These are phyloP conservation scores for Trissoscelio sp. DNA, from an alignment of 2,888 invertebrate genomes.

Conservation along the genomic window DNA sequence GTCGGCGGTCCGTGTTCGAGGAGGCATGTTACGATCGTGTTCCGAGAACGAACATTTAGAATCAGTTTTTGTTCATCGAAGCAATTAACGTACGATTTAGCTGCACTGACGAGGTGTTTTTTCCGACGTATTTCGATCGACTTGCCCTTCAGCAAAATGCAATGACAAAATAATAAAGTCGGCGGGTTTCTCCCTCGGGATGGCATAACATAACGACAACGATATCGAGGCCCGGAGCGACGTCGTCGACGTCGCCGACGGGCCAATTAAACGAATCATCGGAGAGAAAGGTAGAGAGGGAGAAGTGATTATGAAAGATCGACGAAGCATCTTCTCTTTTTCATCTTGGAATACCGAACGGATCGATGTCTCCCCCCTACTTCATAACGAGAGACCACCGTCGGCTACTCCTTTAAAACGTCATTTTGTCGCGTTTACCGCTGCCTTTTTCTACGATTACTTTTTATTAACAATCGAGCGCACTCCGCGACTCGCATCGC, in stretches of 20 bases:
- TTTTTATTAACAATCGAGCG: slow-evolving; percentile 72
- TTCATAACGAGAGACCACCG: slow-evolving; percentile 72
- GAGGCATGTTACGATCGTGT: too few relatives aligned
- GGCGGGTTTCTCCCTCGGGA: slow-evolving; percentile 58
- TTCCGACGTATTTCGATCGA: slow-evolving; percentile 45
- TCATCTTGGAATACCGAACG: slow-evolving; percentile 69
- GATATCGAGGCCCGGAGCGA: slow-evolving; percentile 15
- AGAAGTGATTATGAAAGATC: slow-evolving; percentile 64
- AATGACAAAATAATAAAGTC: slow-evolving; percentile 68
- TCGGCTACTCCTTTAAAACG: slow-evolving; percentile 76
- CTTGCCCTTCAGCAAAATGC: slow-evolving; percentile 59
- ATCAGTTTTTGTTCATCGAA: too few relatives aligned
- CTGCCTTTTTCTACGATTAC: slow-evolving; percentile 77
- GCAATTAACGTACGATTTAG: slow-evolving; percentile 64
- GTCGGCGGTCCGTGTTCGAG: too few relatives aligned
- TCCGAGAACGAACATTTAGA: too few relatives aligned
- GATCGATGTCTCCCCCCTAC: slow-evolving; percentile 70
- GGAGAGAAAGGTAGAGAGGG: slow-evolving; percentile 36
- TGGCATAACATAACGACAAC: slow-evolving; percentile 18
- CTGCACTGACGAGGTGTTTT: slow-evolving; percentile 59
- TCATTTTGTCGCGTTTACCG: slow-evolving; percentile 79
- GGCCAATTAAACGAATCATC: slow-evolving; percentile 64
- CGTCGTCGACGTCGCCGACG: slow-evolving; percentile 52
- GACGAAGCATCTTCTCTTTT: slow-evolving; percentile 57
- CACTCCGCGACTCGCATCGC: slow-evolving; percentile 56